Conservation (phyloP, 2,797 vertebrate species). For the Callimico goeldii region DNA sequence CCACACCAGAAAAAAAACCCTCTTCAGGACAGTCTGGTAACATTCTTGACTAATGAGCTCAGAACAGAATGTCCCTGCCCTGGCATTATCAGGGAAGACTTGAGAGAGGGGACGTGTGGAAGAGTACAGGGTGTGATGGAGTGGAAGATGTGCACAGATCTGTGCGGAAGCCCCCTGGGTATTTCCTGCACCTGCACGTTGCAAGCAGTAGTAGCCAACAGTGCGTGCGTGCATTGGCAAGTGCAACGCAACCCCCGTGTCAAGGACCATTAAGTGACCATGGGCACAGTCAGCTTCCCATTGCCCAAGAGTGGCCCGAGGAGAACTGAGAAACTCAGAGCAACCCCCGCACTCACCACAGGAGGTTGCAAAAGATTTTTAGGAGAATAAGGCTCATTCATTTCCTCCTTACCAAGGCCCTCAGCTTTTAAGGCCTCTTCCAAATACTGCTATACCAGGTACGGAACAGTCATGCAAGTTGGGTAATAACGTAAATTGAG, state of each 20-base stretch:
- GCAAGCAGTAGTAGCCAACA: neutral
- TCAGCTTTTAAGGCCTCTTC: neutral
- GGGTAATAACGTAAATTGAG: neutral
- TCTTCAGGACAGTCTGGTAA: slow-evolving; percentile 43
- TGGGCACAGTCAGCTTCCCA: neutral
- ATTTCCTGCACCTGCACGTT: slow-evolving; percentile 50
- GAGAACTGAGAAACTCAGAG: neutral
- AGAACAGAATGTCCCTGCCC: slow-evolving; percentile 68
- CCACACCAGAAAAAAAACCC: slow-evolving; percentile 28
- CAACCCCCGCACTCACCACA: neutral
- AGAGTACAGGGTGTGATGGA: slow-evolving; percentile 55
- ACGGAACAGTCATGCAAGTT: neutral
- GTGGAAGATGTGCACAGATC: neutral
- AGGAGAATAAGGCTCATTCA: neutral
- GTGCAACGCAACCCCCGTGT: neutral
- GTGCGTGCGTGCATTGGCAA: fast-evolving
- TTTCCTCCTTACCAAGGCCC: slow-evolving; percentile 34
- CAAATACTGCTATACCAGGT: neutral
- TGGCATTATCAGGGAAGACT: slow-evolving; percentile 58
- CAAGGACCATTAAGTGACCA: neutral
- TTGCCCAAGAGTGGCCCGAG: neutral
- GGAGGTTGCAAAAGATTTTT: slow-evolving; percentile 57
- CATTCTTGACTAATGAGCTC: slow-evolving; percentile 72
- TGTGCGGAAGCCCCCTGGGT: slow-evolving; percentile 63
- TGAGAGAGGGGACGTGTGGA: slow-evolving; percentile 55